These are phyloP conservation scores for Otis tarda DNA, from an alignment of 2,113 vertebrate species.

Conservation along the genomic window DNA sequence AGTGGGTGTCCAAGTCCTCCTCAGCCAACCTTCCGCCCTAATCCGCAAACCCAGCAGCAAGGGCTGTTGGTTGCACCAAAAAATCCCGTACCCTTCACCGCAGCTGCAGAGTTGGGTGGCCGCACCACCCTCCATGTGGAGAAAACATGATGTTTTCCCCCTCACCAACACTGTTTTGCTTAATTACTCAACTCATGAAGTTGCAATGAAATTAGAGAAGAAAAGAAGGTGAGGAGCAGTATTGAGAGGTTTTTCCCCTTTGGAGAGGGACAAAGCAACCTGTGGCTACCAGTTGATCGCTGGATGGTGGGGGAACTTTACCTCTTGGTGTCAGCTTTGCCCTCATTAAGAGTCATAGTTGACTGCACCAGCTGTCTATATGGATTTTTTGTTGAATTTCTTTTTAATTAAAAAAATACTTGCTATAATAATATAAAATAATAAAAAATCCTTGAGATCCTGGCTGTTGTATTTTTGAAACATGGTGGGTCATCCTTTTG, in stretches of 20 bases:
- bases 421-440: too few species aligned
- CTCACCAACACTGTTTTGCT: rapidly evolving
- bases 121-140: rapidly evolving
- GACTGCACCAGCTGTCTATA: neutral
- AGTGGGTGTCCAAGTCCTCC: neutral
- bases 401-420: neutral
- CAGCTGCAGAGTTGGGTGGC: neutral
- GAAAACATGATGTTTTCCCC: neutral
- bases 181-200: neutral
- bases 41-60: neutral
- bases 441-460: too few species aligned
- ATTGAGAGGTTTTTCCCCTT: neutral
- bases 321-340: neutral
- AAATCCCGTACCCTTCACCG: neutral
- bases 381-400: neutral
- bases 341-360: slow-evolving; percentile 4
- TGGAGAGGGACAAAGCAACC: neutral
- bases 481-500: neutral
- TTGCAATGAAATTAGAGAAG: neutral
- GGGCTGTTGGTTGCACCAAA: neutral
- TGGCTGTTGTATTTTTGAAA: too few species aligned
- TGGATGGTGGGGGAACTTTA: neutral
- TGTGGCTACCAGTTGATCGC: neutral
- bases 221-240: neutral
- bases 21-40: neutral